Evolutionary conservation across 2,888 invertebrate genomes (phyloP).

Genomic region (Capitulum mitella): DNA sequence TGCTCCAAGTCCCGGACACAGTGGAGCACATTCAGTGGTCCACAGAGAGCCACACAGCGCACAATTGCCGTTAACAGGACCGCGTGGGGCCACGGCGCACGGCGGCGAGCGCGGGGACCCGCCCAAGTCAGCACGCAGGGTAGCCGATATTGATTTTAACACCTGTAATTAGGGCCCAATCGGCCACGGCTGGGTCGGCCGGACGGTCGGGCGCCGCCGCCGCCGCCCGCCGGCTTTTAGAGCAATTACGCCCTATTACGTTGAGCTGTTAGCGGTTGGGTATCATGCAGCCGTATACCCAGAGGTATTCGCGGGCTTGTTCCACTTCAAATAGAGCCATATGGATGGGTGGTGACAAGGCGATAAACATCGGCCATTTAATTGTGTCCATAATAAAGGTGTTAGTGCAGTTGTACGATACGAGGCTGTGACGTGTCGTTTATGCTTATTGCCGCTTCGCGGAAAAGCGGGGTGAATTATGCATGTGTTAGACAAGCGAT

Average conservation of each 20-base stretch:
- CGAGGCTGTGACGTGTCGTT: background rate
- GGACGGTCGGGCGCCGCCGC: background rate
- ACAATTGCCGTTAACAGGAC: too few relatives aligned
- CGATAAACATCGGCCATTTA: background rate
- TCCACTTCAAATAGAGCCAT: background rate
- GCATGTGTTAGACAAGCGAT: background rate
- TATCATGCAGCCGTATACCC: background rate
- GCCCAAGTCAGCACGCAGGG: background rate
- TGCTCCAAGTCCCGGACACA: too few relatives aligned
- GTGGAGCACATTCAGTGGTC: too few relatives aligned
- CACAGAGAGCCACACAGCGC: too few relatives aligned
- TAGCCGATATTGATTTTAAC: conserved; percentile 4
- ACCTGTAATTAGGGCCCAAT: conserved; percentile 13
- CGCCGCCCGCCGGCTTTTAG: background rate
- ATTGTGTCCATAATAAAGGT: background rate
- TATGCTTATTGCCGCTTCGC: background rate
- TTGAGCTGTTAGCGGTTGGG: background rate
- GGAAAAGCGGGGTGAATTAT: background rate
- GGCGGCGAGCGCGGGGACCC: too few relatives aligned
- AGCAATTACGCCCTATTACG: background rate
- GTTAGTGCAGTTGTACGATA: background rate
- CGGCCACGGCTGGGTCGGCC: background rate
- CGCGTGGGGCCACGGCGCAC: too few relatives aligned
- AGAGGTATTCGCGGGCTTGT: background rate
- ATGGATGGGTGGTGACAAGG: background rate